Evolutionary conservation across 2,888 invertebrate genomes (phyloP).

Genomic region (Flexamia atlantica): DNA sequence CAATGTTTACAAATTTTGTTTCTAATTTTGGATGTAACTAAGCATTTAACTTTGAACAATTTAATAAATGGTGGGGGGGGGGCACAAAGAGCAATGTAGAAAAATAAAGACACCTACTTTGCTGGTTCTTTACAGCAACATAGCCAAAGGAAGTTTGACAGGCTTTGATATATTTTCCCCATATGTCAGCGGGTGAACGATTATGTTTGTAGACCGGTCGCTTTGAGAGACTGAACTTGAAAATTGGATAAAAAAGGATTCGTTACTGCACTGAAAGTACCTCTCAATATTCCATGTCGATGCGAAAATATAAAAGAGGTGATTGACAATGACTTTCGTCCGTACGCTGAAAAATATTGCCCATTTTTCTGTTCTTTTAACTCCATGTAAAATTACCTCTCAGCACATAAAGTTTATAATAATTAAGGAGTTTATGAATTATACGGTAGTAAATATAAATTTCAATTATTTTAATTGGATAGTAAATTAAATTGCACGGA

Average conservation of each 20-base stretch:
- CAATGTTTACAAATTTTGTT: too few species aligned
- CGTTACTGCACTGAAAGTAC: background rate
- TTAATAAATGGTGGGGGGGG: too few species aligned
- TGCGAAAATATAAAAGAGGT: background rate
- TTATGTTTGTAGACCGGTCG: conserved; percentile 28
- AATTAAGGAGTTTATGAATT: too few species aligned
- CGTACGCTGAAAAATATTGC: background rate
- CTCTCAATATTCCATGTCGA: background rate
- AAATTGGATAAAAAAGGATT: background rate
- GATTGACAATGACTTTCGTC: background rate
- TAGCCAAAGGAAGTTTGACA: conserved; percentile 14
- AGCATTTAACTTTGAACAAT: too few species aligned
- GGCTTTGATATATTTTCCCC: conserved; percentile 9
- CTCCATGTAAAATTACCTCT: too few species aligned
- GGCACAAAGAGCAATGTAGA: too few species aligned
- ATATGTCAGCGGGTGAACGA: conserved; percentile 11
- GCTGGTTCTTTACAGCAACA: background rate
- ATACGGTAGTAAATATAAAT: too few species aligned
- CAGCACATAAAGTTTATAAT: too few species aligned
- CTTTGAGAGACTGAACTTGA: conserved; percentile 1
- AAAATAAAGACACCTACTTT: background rate
- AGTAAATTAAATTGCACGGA: too few species aligned
- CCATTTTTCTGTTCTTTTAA: background rate
- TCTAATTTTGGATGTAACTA: too few species aligned
- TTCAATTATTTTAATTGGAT: too few species aligned